These are phyloP conservation scores for Eurosta solidaginis DNA, from an alignment of 1,140 invertebrate species.

Conservation along the genomic window DNA sequence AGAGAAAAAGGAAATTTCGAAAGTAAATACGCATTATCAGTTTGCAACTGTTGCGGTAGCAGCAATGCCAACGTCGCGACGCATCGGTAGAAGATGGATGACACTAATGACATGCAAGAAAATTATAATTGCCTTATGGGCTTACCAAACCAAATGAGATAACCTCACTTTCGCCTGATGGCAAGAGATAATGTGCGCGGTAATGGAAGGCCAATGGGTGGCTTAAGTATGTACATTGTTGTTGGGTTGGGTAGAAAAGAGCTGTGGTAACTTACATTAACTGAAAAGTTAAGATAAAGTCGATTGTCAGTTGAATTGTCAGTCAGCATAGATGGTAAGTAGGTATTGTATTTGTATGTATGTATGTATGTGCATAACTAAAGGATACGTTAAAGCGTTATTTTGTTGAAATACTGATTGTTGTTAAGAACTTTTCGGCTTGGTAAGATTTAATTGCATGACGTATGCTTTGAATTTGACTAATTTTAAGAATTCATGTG, in stretches of 20 bases:
- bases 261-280: neutral
- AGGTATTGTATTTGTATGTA: no score
- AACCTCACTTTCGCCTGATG: constrained; percentile 6
- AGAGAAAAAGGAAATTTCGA: neutral
- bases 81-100: constrained; percentile 18
- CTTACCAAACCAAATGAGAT: constrained; percentile 25
- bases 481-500: neutral
- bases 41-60: neutral
- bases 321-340: neutral
- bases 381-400: neutral
- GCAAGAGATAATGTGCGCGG: constrained; percentile 5
- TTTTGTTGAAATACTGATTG: neutral
- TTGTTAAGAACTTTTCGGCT: neutral
- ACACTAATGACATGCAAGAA: constrained; percentile 31
- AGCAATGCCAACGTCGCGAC: no score
- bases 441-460: neutral
- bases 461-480: neutral
- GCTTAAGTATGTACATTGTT: neutral
- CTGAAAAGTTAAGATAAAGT: constrained; percentile 29
- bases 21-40: constrained; percentile 13
- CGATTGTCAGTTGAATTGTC: constrained; percentile 17
- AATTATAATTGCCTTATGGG: constrained; percentile 27
- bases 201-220: constrained; percentile 13
- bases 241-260: neutral
- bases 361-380: no score